These are phyloP conservation scores for Drosophila antonietae DNA, from an alignment of 2,888 invertebrate species.

Conservation along the genomic window DNA sequence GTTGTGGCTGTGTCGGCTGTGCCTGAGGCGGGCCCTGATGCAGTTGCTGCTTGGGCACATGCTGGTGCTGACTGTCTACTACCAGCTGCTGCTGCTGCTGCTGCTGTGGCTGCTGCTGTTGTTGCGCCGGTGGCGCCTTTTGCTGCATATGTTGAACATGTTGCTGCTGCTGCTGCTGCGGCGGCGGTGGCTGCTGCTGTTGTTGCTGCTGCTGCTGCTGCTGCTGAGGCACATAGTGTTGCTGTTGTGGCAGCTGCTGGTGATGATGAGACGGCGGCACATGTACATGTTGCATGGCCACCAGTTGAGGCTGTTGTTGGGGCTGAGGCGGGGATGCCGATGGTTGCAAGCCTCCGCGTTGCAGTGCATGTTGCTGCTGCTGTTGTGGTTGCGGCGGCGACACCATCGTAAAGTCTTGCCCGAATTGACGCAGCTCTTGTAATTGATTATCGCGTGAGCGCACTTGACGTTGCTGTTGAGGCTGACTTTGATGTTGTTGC, in stretches of 20 bases:
- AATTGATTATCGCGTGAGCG: constrained; percentile 82
- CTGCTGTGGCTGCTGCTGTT: constrained; percentile 58
- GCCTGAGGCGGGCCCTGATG: constrained; percentile 59
- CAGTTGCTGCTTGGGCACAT: constrained; percentile 70
- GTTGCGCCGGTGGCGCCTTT: constrained; percentile 53
- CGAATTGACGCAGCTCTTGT: constrained; percentile 91
- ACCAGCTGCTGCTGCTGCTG: constrained; percentile 41
- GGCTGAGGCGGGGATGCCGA: constrained; percentile 57
- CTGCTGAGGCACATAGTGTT: constrained; percentile 79
- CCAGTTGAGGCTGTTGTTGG: constrained; percentile 74
- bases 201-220: constrained; percentile 57
- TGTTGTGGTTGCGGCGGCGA: constrained; percentile 81
- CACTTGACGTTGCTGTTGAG: constrained; percentile 75
- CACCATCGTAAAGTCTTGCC: constrained; percentile 88
- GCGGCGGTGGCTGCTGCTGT: constrained; percentile 44
- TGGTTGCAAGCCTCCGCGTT: constrained; percentile 59
- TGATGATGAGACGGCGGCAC: constrained; percentile 71
- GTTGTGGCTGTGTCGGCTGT: constrained; percentile 50
- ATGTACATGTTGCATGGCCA: constrained; percentile 57
- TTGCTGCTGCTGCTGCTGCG: constrained; percentile 47
- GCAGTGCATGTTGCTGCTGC: constrained; percentile 71
- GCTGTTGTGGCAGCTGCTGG: constrained; percentile 69
- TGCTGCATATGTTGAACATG: constrained; percentile 45
- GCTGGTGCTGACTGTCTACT: constrained; percentile 65
- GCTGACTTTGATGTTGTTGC: constrained; percentile 47